These are phyloP conservation scores for Gallinago nigripennis DNA, from an alignment of 2,797 vertebrate genomes.

Conservation along the genomic window DNA sequence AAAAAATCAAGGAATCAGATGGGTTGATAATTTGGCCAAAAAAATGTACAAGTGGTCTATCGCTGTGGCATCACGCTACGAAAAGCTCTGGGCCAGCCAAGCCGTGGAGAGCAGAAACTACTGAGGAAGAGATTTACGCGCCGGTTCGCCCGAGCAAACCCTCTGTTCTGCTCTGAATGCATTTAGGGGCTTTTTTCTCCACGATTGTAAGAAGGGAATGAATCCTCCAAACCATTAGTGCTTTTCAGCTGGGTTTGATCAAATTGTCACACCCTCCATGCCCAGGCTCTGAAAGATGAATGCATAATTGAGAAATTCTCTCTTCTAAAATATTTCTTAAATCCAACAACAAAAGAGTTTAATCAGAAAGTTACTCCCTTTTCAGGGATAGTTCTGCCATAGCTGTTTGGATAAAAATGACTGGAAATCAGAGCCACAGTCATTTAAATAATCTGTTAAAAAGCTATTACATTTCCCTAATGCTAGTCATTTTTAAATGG, in stretches of 20 bases:
- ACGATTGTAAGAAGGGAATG: not conserved
- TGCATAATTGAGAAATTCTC: constrained; percentile 50
- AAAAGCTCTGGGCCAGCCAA: not conserved
- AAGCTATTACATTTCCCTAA: constrained; percentile 58
- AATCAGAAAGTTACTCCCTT: constrained; percentile 56
- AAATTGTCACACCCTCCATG: not conserved
- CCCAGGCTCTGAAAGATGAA: not conserved
- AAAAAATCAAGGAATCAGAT: not conserved
- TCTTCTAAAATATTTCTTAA: constrained; percentile 61
- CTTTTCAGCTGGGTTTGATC: constrained; percentile 20
- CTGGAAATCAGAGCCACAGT: constrained; percentile 53
- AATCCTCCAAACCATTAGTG: not conserved
- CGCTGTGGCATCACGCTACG: not conserved
- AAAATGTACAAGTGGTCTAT: not conserved
- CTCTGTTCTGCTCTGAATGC: not conserved
- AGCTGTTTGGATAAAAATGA: constrained; percentile 46
- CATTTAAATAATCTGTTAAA: constrained; percentile 71
- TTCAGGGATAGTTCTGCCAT: constrained; percentile 38
- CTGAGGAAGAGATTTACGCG: not conserved
- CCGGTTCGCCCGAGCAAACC: not conserved
- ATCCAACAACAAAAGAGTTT: constrained; percentile 55
- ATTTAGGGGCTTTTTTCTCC: not conserved
- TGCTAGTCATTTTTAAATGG: constrained; percentile 58
- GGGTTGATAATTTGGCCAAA: not conserved
- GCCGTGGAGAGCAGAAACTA: not conserved